Conservation (phyloP, 2,888 invertebrate genomes). For the Willowsia nigromaculata region DNA sequence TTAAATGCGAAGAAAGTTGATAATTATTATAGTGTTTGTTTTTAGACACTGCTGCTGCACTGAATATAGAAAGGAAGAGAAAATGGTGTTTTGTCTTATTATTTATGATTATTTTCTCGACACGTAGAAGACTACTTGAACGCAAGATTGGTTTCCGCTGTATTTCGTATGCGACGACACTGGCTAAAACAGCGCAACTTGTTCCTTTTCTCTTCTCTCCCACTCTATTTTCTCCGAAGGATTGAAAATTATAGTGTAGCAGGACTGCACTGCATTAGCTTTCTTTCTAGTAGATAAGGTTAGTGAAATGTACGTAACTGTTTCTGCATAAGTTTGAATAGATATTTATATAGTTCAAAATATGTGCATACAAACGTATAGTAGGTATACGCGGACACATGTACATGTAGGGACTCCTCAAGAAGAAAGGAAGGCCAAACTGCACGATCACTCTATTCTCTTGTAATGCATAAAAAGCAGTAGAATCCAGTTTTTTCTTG, state of each 20-base stretch:
- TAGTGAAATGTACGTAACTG: constrained; percentile 4
- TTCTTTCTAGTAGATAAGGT: constrained; percentile 13
- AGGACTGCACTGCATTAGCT: constrained; percentile 12
- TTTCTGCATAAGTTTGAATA: background rate
- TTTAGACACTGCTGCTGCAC: too few relatives aligned
- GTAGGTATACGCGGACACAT: background rate
- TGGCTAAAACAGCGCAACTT: background rate
- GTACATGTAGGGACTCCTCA: background rate
- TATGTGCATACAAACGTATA: background rate
- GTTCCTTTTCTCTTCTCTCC: background rate
- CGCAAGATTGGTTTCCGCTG: background rate
- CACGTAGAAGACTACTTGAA: background rate
- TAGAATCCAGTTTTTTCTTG: constrained; percentile 28
- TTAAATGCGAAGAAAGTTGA: too few relatives aligned
- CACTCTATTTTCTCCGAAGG: background rate
- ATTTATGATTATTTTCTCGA: background rate
- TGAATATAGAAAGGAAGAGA: too few relatives aligned
- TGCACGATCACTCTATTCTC: constrained; percentile 12
- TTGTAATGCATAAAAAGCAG: constrained; percentile 34
- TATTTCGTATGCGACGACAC: background rate
- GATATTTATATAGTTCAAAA: background rate
- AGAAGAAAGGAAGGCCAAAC: constrained; percentile 42
- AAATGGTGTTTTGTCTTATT: background rate
- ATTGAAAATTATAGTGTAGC: background rate
- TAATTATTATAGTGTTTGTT: too few relatives aligned